Evolutionary conservation across 2,797 vertebrate species (phyloP), one percentile per base, ranked within the genome.

Genomic region (Takifugu rubripes): DNA sequence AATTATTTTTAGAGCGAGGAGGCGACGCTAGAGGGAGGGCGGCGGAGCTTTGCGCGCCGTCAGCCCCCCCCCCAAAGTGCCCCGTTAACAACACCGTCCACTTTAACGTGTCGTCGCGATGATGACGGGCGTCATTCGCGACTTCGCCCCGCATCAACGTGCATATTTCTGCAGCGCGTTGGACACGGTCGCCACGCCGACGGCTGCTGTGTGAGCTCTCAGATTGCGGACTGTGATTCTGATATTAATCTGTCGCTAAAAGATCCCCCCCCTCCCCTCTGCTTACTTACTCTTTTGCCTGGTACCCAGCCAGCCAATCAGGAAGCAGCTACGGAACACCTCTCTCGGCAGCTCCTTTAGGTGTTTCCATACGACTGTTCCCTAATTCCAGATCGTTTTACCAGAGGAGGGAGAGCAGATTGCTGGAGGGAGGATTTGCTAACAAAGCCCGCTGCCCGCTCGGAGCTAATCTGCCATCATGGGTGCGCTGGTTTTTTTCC

Each of bases 221-320:
- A 49, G 49, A 49, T 45, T 21, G 25, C 65, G 45, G 49, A 59
- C 36, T 26, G 5, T 25, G 25, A 12, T n/a, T 64, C 54, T 57
- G 33, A 59, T 16, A 27, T 44, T 16, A 51, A 55, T 59, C 68
- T 66, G 54, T 65, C 56, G 59, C 56, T 42, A 50, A 56, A 50
- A 33, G 47, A 61, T 68, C 60, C 54, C 63, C 68, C 56, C 66
- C 25, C 72, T 71, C 50, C 66, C 68, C 78, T 79, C 69, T 29
- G 36, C 64, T 74, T 49, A 83, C 78, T 80, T 58, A 59, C 77
- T 84, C 65, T 89, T 89, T 89, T 92, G 89, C 91, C 89, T 86
- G 52, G 89, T 87, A 92, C 88, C 91, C 84, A 77, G 77, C 26
- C 83, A 79, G 83, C 91, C 91, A 92, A 91, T 92, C 86, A 72